Percentiles rank a stretch among this genome's conserved stretches.
phyloP scores from a whole-genome alignment of 1,140 invertebrate species.

The Campoletis sonorensis region DNA sequence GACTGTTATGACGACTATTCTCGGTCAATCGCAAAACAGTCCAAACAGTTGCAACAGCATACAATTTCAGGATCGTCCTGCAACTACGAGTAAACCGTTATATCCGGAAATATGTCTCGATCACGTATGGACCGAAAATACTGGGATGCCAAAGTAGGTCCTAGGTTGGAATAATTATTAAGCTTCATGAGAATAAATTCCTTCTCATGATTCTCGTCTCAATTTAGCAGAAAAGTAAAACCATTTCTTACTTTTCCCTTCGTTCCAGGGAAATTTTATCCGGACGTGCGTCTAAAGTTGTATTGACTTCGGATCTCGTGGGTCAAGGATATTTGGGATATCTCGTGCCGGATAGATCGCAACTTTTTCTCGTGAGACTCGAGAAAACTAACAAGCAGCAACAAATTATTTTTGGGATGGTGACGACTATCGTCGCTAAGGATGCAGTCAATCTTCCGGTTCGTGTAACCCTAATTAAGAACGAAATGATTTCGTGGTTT shows the following conservation, averaged over 20 bases:
- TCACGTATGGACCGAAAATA: constrained; percentile 90
- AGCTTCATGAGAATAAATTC: no score
- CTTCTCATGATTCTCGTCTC: no score
- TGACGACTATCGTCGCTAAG: constrained; percentile 85
- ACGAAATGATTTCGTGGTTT: no score
- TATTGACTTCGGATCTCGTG: constrained; percentile 88
- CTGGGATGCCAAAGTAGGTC: constrained; percentile 76
- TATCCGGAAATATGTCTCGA: constrained; percentile 92
- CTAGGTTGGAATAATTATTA: no score
- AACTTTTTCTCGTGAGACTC: constrained; percentile 85
- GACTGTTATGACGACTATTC: constrained; percentile 65
- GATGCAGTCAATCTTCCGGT: constrained; percentile 89
- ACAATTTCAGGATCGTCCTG: constrained; percentile 61
- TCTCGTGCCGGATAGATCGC: constrained; percentile 81
- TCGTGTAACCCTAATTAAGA: constrained; percentile 56
- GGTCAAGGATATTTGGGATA: constrained; percentile 91
- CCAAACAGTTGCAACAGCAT: constrained; percentile 64
- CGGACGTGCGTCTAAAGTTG: constrained; percentile 85
- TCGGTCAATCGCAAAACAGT: constrained; percentile 64
- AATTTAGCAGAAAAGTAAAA: not conserved
- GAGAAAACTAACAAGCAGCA: constrained; percentile 82
- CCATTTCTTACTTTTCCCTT: not conserved
- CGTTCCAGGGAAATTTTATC: constrained; percentile 70
- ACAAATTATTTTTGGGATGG: constrained; percentile 86
- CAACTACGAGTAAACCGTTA: constrained; percentile 81